A percentile compares a stretch with the other conserved stretches of the same genome.
Conservation (phyloP, 2,888 invertebrate genomes). For the Cryptosula pallasiana region DNA sequence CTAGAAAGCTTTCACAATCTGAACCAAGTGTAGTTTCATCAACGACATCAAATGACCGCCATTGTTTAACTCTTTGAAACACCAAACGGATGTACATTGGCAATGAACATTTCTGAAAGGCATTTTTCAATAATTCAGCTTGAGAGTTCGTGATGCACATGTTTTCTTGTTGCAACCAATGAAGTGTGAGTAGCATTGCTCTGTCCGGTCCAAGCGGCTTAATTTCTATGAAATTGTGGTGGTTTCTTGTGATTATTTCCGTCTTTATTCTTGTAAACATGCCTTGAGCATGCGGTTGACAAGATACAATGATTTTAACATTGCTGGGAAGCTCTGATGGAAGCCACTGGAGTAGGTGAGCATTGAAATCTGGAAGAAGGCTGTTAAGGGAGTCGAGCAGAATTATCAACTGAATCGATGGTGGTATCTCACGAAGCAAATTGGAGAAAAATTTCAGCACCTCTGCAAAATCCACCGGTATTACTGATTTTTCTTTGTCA, state of each 20-base stretch:
- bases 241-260: conserved; percentile 30
- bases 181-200: conserved; percentile 27
- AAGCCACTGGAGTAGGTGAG: conserved; percentile 34
- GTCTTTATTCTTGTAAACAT: conserved; percentile 33
- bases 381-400: conserved; percentile 32
- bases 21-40: conserved; percentile 28
- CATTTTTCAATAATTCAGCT: conserved; percentile 32
- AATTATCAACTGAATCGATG: conserved; percentile 36
- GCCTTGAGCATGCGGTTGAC: conserved; percentile 32
- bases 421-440: conserved; percentile 36
- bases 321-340: conserved; percentile 37
- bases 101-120: conserved; percentile 35
- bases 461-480: conserved; percentile 38
- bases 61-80: conserved; percentile 32
- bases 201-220: conserved; percentile 18
- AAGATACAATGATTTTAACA: conserved; percentile 43
- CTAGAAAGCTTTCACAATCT: conserved; percentile 28
- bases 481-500: conserved; percentile 29
- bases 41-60: conserved; percentile 33
- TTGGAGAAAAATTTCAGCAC: conserved; percentile 37
- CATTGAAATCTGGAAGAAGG: conserved; percentile 29
- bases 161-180: conserved; percentile 31
- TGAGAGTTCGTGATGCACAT: conserved; percentile 37
- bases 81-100: conserved; percentile 41
- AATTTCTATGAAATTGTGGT: conserved; percentile 30